phyloP scores from a whole-genome alignment of 1,140 invertebrate species.

The Alviniconcha marisindica region DNA sequence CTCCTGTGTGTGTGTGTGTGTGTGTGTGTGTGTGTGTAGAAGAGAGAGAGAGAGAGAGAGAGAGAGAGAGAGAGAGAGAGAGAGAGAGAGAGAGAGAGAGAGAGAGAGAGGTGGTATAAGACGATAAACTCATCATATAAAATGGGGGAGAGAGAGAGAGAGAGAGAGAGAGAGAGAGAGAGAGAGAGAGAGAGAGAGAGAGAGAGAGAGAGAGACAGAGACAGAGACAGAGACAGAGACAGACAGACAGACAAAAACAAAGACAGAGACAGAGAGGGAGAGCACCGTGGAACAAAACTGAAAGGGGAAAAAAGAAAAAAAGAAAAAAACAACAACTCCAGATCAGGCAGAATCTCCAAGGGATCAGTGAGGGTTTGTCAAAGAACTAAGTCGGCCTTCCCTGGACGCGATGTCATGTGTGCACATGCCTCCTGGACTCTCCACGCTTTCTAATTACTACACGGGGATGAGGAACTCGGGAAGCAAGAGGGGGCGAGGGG shows the following conservation, averaged over 20 bases:
- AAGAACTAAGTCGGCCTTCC: not conserved
- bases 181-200: not conserved
- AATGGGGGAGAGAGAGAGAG: not conserved
- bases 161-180: too few relatives aligned
- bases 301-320: not conserved
- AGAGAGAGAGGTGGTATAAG: not conserved
- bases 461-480: too few relatives aligned
- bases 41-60: not conserved
- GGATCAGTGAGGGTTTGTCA: not conserved
- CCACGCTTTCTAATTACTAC: not conserved
- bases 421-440: not conserved
- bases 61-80: not conserved
- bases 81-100: not conserved
- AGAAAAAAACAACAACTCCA: not conserved
- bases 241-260: not conserved
- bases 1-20: not conserved
- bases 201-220: slow-evolving; percentile 21
- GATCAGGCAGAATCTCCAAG: not conserved
- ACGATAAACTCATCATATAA: not conserved
- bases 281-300: not conserved
- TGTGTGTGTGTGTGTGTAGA: not conserved
- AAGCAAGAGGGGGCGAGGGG: too few relatives aligned
- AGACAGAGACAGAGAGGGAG: slow-evolving; percentile 12
- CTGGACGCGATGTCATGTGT: not conserved
- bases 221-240: slow-evolving; percentile 12